phyloP scores from a whole-genome alignment of 2,797 vertebrate species.

The Spheniscus humboldti region DNA sequence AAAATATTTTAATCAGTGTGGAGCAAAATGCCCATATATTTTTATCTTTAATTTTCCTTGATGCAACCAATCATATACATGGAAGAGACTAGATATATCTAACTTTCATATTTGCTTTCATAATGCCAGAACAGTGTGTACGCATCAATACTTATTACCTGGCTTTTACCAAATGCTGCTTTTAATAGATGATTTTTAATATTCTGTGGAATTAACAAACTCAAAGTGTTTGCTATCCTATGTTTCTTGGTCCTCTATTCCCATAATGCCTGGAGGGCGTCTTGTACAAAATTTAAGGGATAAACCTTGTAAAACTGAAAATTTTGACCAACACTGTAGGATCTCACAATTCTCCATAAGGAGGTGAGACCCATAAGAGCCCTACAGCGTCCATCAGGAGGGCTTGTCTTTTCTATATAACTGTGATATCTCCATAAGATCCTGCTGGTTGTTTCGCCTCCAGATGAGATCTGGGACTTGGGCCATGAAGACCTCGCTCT shows the following conservation, averaged over 20 bases:
- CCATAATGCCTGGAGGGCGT: rapidly evolving
- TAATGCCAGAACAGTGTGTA: background rate
- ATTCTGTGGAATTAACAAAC: background rate
- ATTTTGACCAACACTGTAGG: background rate
- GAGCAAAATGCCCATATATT: background rate
- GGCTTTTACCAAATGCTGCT: background rate
- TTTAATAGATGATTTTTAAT: background rate
- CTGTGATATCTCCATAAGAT: background rate
- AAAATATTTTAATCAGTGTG: background rate
- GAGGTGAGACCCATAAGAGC: background rate
- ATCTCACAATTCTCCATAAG: background rate
- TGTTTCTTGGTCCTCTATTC: background rate
- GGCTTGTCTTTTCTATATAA: background rate
- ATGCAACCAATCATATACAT: background rate
- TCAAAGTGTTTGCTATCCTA: background rate
- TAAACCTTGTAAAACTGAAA: background rate
- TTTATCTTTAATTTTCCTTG: background rate
- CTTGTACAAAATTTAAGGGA: background rate
- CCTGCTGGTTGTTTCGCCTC: background rate
- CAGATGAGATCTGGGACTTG: background rate
- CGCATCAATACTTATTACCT: background rate
- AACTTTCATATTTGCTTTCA: background rate
- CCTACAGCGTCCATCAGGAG: background rate
- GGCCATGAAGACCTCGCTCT: background rate
- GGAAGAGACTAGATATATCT: background rate